Evolutionary conservation across 2,888 invertebrate genomes (phyloP).

Genomic region (Hydrotaea cyrtoneurina): DNA sequence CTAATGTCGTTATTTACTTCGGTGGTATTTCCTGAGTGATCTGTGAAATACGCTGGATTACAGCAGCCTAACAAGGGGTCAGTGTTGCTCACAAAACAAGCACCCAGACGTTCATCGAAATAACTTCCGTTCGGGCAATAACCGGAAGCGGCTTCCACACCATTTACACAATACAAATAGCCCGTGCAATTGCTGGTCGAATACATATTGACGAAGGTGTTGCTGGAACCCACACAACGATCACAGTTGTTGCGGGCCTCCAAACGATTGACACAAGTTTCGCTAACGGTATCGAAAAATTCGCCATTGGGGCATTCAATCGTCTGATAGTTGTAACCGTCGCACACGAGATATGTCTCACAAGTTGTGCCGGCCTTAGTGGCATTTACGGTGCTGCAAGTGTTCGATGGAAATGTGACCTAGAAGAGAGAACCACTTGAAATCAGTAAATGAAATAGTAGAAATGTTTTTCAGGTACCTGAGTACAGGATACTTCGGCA

Average conservation of each 20-base stretch:
- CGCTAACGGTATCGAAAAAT: constrained; percentile 68
- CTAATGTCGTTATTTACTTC: not conserved
- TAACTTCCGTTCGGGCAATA: constrained; percentile 65
- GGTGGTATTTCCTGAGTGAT: too few relatives aligned
- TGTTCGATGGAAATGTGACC: constrained; percentile 57
- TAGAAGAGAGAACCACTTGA: constrained; percentile 24
- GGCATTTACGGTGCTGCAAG: not conserved
- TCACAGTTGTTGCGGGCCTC: constrained; percentile 72
- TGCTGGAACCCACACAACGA: constrained; percentile 70
- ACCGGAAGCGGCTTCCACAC: constrained; percentile 64
- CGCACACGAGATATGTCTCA: constrained; percentile 70
- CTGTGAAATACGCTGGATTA: constrained; percentile 46
- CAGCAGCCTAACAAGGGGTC: constrained; percentile 71
- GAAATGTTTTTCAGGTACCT: constrained; percentile 62
- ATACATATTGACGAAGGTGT: constrained; percentile 71
- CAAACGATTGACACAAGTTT: constrained; percentile 69
- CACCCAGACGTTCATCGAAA: constrained; percentile 69
- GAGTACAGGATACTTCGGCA: constrained; percentile 67
- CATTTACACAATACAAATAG: constrained; percentile 70
- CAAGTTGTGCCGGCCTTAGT: constrained; percentile 63
- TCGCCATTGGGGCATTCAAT: constrained; percentile 61
- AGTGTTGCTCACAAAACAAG: constrained; percentile 51
- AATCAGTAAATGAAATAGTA: not conserved
- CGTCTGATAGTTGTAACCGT: constrained; percentile 55
- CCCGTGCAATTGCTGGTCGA: constrained; percentile 68